These are phyloP conservation scores for Coranthus polyacanthus DNA, from an alignment of 2,797 vertebrate genomes.

Conservation along the genomic window DNA sequence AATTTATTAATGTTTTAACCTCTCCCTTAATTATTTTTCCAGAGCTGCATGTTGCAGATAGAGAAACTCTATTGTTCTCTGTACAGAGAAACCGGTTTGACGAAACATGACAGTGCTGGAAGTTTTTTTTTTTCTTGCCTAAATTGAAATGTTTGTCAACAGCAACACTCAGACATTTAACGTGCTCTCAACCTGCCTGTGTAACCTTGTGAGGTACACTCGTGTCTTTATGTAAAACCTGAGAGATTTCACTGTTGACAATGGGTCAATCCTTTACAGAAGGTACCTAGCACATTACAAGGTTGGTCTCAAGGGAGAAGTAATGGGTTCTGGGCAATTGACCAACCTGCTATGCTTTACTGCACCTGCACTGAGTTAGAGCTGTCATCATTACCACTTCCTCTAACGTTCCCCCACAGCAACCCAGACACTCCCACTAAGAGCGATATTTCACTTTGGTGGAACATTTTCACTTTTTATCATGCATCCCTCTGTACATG, in stretches of 20 bases:
- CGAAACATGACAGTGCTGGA: slow-evolving; percentile 13
- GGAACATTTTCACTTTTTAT: slow-evolving; percentile 75
- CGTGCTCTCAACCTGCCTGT: slow-evolving; percentile 54
- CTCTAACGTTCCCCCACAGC: slow-evolving; percentile 82
- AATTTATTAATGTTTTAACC: no score
- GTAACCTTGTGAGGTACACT: slow-evolving; percentile 79
- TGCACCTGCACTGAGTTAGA: slow-evolving; percentile 87
- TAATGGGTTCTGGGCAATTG: slow-evolving; percentile 89
- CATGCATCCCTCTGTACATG: slow-evolving; percentile 45
- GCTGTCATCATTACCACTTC: slow-evolving; percentile 89
- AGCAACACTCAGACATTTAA: slow-evolving; percentile 29
- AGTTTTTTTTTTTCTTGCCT: slow-evolving; percentile 7
- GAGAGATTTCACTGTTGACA: slow-evolving; percentile 85
- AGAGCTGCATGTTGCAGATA: no score
- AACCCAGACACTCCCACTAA: slow-evolving; percentile 81
- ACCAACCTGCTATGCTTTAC: slow-evolving; percentile 85
- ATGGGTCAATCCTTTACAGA: slow-evolving; percentile 84
- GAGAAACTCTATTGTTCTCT: slow-evolving; percentile 9
- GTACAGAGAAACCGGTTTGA: slow-evolving; percentile 15
- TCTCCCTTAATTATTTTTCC: not conserved
- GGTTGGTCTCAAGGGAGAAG: slow-evolving; percentile 84
- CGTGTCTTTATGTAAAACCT: slow-evolving; percentile 79
- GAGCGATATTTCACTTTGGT: slow-evolving; percentile 81
- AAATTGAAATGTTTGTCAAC: slow-evolving; percentile 38
- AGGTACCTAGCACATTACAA: slow-evolving; percentile 87